phyloP scores from a whole-genome alignment of 2,113 vertebrate species.

The Engraulis encrasicolus region DNA sequence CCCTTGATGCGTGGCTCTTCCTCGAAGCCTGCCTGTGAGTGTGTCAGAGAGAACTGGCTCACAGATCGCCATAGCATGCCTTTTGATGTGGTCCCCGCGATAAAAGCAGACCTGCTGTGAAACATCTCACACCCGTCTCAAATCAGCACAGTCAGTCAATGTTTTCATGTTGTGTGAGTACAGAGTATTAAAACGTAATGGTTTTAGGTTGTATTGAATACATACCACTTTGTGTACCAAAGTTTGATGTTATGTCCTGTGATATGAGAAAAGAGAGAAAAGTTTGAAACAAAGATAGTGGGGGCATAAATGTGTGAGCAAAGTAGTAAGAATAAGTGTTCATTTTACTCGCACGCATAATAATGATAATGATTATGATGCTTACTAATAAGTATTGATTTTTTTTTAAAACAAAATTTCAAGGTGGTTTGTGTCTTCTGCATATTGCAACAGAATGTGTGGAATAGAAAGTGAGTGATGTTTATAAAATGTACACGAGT shows the following conservation, averaged over 20 bases:
- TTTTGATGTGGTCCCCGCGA: neutral
- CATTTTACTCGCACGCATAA: neutral
- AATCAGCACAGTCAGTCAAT: neutral
- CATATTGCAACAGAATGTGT: too few species aligned
- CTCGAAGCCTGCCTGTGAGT: neutral
- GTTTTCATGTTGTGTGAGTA: neutral
- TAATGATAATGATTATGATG: too few species aligned
- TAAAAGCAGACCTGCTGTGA: neutral
- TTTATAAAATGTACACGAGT: too few species aligned
- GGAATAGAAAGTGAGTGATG: too few species aligned
- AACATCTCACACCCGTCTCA: neutral
- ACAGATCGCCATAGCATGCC: neutral
- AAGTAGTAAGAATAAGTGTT: neutral
- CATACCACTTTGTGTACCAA: neutral
- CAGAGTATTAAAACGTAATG: neutral
- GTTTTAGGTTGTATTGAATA: neutral
- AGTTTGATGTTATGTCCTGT: neutral
- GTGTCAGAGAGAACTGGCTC: neutral
- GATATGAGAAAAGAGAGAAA: neutral
- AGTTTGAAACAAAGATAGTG: too few species aligned
- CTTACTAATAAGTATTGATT: too few species aligned
- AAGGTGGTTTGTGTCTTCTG: too few species aligned
- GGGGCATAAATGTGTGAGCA: neutral
- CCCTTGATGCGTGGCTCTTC: neutral
- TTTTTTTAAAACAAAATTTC: too few species aligned